Evolutionary conservation across 1,140 invertebrate species (phyloP), one percentile per base, ranked within the genome.

Genomic region (Tetramorium parvispinum): DNA sequence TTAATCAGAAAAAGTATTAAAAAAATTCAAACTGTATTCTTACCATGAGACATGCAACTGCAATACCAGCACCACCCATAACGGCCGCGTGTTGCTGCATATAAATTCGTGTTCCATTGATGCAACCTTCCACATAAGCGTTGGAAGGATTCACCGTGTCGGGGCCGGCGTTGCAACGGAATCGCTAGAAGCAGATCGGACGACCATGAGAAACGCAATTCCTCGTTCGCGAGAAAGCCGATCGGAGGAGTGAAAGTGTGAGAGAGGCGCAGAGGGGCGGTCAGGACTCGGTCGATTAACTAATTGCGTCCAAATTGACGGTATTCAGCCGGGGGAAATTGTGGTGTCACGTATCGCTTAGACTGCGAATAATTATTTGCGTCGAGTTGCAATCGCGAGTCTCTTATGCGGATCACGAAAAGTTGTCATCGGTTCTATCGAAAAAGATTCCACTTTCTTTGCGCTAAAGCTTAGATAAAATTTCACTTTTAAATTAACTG

Each of bases 1-100:
- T 81, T 53, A 51, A 68, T 16, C 18, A 3, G 7, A 40, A 83
- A 66, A 6, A 46, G 8, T 24, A 43, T 1, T 3, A 79, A 53
- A 78, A 85, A 46, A 57, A 32, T 32, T 32, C 37, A 77, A 85
- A 89, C 75, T 61, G 55, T 68, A 16, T 8, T 61, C 27, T 90
- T 53, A 98, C 97, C 97, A 98, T 97, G n/a, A 98, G 94, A 88
- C 97, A 96, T 7, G 98, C 97, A 63, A 98, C 97, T 27, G 97
- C 96, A 70, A 98, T 97, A 7, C 97, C 98, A n/a, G 97, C 96
- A 21, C 96, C 97, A 59, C 98, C 98, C 77, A 98, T 96, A 53
- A 98, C 96, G 2, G 97, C 96, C 2, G 98, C 98, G 92, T 98
- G 97, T 86, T 97, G 96, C 83, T 97, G 96, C 88, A 98, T 96